Percentiles rank a stretch among this genome's conserved stretches.
Conservation (phyloP, 2,888 invertebrate genomes). For the Trypoxylon attenuatum region DNA sequence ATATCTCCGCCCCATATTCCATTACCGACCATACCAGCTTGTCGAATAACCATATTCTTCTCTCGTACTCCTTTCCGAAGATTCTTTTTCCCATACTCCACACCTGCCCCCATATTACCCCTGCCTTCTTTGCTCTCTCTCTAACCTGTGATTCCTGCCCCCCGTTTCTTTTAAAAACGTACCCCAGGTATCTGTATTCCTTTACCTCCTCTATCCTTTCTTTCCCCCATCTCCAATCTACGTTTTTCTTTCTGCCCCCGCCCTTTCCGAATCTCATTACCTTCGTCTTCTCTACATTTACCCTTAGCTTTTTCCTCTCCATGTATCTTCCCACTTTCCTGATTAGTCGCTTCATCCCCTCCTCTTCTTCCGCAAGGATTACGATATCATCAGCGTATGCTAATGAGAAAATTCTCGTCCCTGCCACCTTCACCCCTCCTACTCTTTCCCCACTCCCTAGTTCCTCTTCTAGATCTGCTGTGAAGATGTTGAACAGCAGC, state of each 20-base stretch:
- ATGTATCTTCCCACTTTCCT: neutral
- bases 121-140: neutral
- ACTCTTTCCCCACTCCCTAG: neutral
- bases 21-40: neutral
- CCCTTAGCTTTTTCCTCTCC: neutral
- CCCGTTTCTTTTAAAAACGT: neutral
- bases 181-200: neutral
- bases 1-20: neutral
- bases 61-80: neutral
- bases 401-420: neutral
- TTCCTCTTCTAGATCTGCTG: neutral
- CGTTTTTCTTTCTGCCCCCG: neutral
- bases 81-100: neutral
- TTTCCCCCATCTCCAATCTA: neutral
- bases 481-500: neutral
- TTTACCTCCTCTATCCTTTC: neutral
- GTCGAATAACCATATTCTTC: neutral
- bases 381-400: neutral
- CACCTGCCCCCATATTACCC: neutral
- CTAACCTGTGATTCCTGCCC: too few relatives aligned
- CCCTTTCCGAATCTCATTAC: neutral
- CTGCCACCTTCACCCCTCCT: neutral
- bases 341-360: neutral
- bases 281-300: too few relatives aligned
- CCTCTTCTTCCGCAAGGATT: neutral